Conservation (phyloP, 2,113 vertebrate species). For the Falcunculus frontatus region DNA sequence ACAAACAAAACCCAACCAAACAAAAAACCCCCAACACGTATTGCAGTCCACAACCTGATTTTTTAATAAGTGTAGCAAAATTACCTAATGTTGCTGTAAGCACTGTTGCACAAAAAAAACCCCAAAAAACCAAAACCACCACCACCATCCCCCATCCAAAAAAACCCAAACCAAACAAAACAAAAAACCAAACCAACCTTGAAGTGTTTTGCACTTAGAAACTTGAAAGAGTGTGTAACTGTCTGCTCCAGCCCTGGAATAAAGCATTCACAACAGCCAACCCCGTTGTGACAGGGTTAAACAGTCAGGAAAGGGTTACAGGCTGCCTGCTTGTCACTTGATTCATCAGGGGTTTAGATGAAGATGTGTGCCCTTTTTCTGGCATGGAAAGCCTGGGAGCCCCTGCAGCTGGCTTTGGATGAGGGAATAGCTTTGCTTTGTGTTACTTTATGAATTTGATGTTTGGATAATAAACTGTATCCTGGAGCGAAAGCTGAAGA, state of each 20-base stretch:
- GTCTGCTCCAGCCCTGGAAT: neutral
- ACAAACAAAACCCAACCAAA: no score
- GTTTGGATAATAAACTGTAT: conserved; percentile 48
- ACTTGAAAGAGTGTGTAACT: neutral
- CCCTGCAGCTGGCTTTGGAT: conserved; percentile 49
- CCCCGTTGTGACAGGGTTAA: neutral
- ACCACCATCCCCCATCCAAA: neutral
- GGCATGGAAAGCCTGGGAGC: conserved; percentile 25
- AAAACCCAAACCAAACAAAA: neutral
- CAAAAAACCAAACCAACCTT: neutral
- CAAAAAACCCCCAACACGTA: neutral
- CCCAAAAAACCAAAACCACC: neutral
- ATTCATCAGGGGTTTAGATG: conserved; percentile 14
- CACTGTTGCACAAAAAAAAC: neutral
- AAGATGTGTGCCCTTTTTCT: conserved; percentile 60
- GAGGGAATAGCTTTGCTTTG: conserved; percentile 45
- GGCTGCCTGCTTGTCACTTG: conserved; percentile 25
- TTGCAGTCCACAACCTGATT: neutral
- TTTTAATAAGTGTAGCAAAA: neutral
- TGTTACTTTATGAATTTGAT: conserved; percentile 49
- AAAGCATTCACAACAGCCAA: neutral
- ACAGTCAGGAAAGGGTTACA: conserved; percentile 39
- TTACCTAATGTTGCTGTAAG: neutral
- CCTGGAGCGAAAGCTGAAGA: neutral
- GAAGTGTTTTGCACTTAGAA: neutral